These are phyloP conservation scores for Lepidurus apus DNA, from an alignment of 1,140 invertebrate species.

Conservation along the genomic window DNA sequence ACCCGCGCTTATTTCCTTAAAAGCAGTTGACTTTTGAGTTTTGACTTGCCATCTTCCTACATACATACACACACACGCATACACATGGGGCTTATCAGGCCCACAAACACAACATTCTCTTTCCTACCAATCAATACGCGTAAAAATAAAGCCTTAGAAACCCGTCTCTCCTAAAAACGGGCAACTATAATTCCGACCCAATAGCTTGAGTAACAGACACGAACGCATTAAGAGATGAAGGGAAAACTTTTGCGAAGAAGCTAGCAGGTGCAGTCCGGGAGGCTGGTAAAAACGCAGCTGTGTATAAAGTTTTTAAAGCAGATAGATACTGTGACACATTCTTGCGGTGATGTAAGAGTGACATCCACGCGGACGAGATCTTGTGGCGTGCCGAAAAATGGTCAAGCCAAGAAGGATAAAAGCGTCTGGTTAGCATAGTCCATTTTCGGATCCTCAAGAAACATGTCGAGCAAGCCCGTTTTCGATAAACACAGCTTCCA, in stretches of 20 bases:
- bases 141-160: background rate
- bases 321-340: conserved; percentile 9
- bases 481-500: conserved; percentile 14
- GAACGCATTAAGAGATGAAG: background rate
- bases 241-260: background rate
- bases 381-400: background rate
- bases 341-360: conserved; percentile 14
- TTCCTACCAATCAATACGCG: background rate
- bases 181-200: background rate
- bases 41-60: conserved; percentile 15
- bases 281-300: background rate
- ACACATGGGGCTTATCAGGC: background rate
- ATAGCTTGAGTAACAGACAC: no score
- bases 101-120: background rate
- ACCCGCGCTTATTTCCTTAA: conserved; percentile 7
- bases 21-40: conserved; percentile 10
- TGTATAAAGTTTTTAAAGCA: background rate
- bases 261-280: background rate
- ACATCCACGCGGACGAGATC: background rate
- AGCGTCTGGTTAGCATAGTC: conserved; percentile 20
- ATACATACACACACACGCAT: background rate
- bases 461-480: conserved; percentile 14
- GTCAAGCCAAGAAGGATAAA: background rate
- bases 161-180: background rate
- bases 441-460: conserved; percentile 15